Evolutionary conservation across 2,888 invertebrate genomes (phyloP).

Genomic region (Nemurella pictetii): DNA sequence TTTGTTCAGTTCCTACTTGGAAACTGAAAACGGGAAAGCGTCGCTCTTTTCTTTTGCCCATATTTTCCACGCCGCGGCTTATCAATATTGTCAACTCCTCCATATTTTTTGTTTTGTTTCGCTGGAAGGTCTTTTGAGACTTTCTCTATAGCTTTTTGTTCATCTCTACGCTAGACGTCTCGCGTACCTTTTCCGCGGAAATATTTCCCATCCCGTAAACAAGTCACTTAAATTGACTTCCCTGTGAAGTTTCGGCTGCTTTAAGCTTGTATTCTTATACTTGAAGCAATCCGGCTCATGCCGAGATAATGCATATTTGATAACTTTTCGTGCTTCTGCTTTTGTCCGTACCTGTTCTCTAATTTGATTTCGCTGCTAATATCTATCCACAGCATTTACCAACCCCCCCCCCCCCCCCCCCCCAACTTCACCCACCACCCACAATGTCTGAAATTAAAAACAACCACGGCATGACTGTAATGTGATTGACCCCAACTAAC

Average conservation of each 20-base stretch:
- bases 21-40: not conserved
- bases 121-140: not conserved
- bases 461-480: not conserved
- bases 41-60: not conserved
- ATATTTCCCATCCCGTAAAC: not conserved
- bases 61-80: not conserved
- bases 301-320: not conserved
- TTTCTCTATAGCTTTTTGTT: constrained; percentile 11
- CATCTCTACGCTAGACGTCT: not conserved
- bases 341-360: not conserved
- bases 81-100: not conserved
- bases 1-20: not conserved
- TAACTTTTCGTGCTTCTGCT: not conserved
- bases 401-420: not conserved
- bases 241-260: not conserved
- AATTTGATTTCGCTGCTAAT: not conserved
- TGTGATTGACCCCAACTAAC: not conserved
- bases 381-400: not conserved
- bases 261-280: not conserved
- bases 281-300: not conserved
- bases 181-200: not conserved
- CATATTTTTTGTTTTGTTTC: not conserved
- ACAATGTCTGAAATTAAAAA: not conserved
- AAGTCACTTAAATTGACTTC: not conserved
- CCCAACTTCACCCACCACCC: not conserved